A percentile compares a stretch with the other conserved stretches of the same genome.
Conservation (phyloP, 92 coral and sea anemone genomes). For the Meandrina meandrites region DNA sequence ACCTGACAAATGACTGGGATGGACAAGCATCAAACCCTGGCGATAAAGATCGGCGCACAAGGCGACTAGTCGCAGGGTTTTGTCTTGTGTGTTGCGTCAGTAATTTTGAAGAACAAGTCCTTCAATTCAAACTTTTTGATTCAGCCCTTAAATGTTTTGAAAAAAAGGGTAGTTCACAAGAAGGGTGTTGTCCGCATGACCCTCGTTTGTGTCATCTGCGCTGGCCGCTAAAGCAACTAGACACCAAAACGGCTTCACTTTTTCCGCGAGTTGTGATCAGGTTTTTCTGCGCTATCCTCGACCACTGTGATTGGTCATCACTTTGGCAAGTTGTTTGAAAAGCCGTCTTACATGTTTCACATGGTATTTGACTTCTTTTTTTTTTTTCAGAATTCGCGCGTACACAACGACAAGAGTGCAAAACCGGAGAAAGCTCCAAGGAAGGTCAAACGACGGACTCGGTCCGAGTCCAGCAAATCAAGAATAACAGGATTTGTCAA, state of each 20-base stretch:
- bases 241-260: not conserved
- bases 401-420: not conserved
- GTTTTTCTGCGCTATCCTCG: not conserved
- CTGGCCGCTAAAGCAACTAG: not conserved
- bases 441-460: not conserved
- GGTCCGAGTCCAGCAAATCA: not conserved
- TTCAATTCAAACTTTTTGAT: too few species aligned
- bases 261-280: not conserved
- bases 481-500: not conserved
- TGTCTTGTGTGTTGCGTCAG: too few species aligned
- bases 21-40: too few species aligned
- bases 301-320: not conserved
- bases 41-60: too few species aligned
- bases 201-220: too few species aligned
- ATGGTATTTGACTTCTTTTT: not conserved
- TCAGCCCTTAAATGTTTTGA: too few species aligned
- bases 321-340: not conserved
- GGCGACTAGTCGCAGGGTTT: too few species aligned
- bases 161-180: too few species aligned
- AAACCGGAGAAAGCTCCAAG: not conserved
- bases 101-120: too few species aligned
- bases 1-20: too few species aligned
- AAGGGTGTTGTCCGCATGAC: too few species aligned
- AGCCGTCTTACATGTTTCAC: not conserved
- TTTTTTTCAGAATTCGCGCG: not conserved